These are phyloP conservation scores for Ectropis grisescens DNA, from an alignment of 1,140 invertebrate genomes.

Conservation along the genomic window DNA sequence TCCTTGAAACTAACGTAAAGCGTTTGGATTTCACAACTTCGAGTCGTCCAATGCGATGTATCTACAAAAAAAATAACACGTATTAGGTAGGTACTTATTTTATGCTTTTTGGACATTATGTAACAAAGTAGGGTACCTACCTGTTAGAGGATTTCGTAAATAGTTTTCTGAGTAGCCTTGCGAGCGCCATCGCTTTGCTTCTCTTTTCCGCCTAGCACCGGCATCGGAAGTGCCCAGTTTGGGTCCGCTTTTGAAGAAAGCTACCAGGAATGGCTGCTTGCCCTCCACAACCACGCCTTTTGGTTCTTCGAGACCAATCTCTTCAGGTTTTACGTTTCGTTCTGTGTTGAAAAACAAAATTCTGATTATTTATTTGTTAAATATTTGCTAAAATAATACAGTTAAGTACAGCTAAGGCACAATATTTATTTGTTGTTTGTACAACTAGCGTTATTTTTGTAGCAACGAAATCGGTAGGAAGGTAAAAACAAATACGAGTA, in stretches of 20 bases:
- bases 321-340: conserved; percentile 84
- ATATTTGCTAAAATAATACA: too few relatives aligned
- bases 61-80: conserved; percentile 26
- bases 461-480: too few relatives aligned
- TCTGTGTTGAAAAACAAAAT: conserved; percentile 67
- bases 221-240: conserved; percentile 57
- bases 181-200: conserved; percentile 48
- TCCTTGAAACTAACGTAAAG: conserved; percentile 93
- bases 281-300: conserved; percentile 82
- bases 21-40: conserved; percentile 89
- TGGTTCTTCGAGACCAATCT: conserved; percentile 84
- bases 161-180: conserved; percentile 67
- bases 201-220: conserved; percentile 63
- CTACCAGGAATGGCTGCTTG: conserved; percentile 90
- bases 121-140: conserved; percentile 31
- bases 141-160: conserved; percentile 72
- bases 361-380: too few relatives aligned
- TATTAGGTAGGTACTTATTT: neutral
- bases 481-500: too few relatives aligned
- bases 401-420: too few relatives aligned
- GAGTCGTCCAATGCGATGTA: conserved; percentile 61
- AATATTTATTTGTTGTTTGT: too few relatives aligned
- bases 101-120: too few relatives aligned
- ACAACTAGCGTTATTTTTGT: too few relatives aligned
- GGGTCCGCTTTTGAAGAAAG: conserved; percentile 79